Conservation (phyloP, 2,113 vertebrate species). For the Columba janthina region DNA sequence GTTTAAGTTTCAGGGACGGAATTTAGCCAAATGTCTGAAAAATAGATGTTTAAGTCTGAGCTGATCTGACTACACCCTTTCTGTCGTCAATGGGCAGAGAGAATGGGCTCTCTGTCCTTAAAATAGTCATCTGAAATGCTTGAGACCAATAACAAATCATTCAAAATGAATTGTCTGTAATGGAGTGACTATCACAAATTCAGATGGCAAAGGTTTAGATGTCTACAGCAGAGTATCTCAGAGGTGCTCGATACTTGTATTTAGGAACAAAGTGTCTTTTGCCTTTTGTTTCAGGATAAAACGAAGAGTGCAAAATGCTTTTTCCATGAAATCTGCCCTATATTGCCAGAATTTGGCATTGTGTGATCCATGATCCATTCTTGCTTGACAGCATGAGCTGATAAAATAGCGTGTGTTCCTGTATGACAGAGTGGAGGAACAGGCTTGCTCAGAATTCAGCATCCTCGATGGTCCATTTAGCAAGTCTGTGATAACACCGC, state of each 20-base stretch:
- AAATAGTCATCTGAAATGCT: not conserved
- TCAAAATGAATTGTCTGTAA: not conserved
- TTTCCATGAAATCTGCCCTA: not conserved
- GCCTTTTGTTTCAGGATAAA: not conserved
- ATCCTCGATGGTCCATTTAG: not conserved
- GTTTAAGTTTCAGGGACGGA: not conserved
- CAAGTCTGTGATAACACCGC: not conserved
- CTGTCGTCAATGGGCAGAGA: not conserved
- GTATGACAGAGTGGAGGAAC: not conserved
- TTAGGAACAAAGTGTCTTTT: not conserved
- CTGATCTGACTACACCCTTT: not conserved
- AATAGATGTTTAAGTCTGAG: not conserved
- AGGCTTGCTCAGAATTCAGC: not conserved
- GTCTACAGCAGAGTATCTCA: not conserved
- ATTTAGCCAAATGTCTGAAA: not conserved
- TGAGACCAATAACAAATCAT: not conserved
- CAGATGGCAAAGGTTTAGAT: not conserved
- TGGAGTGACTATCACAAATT: not conserved
- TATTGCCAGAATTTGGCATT: not conserved
- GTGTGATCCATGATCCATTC: not conserved
- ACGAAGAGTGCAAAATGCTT: not conserved
- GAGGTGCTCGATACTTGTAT: not conserved
- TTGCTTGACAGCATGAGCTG: not conserved
- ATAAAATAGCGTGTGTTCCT: not conserved
- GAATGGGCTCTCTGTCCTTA: not conserved